Evolutionary conservation across 2,113 vertebrate species (phyloP).

Genomic region (rabbit (Oryctolagus cuniculus)): DNA sequence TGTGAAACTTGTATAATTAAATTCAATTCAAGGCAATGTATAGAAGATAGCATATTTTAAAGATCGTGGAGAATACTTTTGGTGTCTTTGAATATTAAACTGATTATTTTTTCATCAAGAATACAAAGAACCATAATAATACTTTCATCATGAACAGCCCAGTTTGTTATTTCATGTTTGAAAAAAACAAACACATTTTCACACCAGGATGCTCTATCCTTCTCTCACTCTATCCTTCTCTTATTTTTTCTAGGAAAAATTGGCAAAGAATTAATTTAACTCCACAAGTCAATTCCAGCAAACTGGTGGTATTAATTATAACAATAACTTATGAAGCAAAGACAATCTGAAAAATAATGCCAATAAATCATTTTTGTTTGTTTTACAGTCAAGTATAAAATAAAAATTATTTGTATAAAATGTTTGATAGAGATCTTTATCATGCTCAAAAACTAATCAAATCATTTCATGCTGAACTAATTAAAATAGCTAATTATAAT

Average conservation of each 20-base stretch:
- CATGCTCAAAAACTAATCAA: not conserved
- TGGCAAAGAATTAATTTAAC: not conserved
- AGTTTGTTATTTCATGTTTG: slow-evolving; percentile 1
- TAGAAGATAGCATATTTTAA: not conserved
- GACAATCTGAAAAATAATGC: not conserved
- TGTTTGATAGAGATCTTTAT: not conserved
- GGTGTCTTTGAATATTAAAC: not conserved
- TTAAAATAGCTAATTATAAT: not conserved
- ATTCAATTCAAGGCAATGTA: not conserved
- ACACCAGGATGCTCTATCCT: not conserved
- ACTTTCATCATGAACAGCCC: not conserved
- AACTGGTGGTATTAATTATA: not conserved
- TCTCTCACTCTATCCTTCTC: not conserved
- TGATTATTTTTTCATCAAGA: not conserved
- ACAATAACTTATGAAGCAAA: not conserved
- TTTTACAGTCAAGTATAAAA: not conserved
- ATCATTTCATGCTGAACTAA: not conserved
- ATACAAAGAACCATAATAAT: not conserved
- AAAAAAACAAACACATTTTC: not conserved
- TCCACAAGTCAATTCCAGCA: not conserved
- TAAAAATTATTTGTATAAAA: not conserved
- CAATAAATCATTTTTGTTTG: not conserved
- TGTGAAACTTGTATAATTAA: not conserved
- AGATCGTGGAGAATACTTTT: not conserved
- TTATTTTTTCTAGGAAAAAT: not conserved